Conservation (phyloP, 1,140 invertebrate genomes). For the Eubasilissa regina region DNA sequence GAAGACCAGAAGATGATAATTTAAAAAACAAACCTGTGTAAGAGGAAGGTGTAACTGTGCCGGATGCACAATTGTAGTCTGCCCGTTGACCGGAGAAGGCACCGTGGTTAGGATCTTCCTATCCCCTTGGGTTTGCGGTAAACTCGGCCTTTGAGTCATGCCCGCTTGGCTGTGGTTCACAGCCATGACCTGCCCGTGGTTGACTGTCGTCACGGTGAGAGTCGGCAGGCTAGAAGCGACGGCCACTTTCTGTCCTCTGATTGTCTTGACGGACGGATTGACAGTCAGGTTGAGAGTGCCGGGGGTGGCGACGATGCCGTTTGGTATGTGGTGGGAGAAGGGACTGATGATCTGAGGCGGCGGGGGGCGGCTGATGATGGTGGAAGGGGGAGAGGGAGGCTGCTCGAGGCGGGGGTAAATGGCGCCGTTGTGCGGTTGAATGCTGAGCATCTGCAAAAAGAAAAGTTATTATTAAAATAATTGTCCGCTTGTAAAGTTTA, state of each 20-base stretch:
- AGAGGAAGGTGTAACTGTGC: constrained; percentile 69
- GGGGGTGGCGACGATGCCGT: constrained; percentile 47
- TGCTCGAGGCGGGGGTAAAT: constrained; percentile 18
- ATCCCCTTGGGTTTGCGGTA: constrained; percentile 58
- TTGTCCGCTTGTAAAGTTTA: background rate
- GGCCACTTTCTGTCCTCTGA: constrained; percentile 40
- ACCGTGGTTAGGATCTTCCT: constrained; percentile 48
- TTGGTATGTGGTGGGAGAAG: constrained; percentile 51
- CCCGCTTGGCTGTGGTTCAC: constrained; percentile 34
- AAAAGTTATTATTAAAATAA: background rate
- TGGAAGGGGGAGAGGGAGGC: constrained; percentile 14
- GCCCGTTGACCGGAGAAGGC: constrained; percentile 40
- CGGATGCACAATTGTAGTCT: constrained; percentile 65
- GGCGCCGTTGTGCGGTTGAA: constrained; percentile 38
- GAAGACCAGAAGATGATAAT: too few species aligned
- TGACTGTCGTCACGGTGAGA: constrained; percentile 55
- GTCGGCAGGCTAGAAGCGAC: constrained; percentile 41
- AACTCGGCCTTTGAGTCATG: constrained; percentile 62
- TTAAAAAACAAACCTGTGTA: constrained; percentile 64
- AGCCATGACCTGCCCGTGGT: constrained; percentile 52
- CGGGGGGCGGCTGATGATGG: background rate
- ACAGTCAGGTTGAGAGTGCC: constrained; percentile 49
- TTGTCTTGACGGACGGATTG: constrained; percentile 28
- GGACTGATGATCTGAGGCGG: constrained; percentile 46
- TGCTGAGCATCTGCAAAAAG: constrained; percentile 16